Percentiles rank a stretch among this genome's conserved stretches.
phyloP scores from a whole-genome alignment of 2,113 vertebrate genomes.

The Brachyhypopomus gauderio region DNA sequence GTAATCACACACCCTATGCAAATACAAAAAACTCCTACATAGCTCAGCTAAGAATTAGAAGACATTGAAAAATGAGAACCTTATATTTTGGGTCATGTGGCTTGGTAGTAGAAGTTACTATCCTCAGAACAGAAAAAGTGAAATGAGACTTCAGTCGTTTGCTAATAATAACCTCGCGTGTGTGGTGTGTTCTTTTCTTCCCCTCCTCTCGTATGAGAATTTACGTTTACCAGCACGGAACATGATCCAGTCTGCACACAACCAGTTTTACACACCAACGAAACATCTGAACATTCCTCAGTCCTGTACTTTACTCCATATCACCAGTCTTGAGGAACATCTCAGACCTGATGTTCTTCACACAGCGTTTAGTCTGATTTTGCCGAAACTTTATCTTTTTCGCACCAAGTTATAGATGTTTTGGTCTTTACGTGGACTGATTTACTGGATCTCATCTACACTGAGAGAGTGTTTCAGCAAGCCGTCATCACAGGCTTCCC shows the following conservation, averaged over 20 bases:
- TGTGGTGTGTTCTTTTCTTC: slow-evolving; percentile 60
- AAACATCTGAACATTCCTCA: neutral
- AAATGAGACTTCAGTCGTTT: slow-evolving; percentile 65
- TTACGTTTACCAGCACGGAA: slow-evolving; percentile 1
- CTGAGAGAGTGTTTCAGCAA: neutral
- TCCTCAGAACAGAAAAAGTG: slow-evolving; percentile 65
- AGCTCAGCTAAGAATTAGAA: neutral
- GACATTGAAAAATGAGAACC: slow-evolving; percentile 28
- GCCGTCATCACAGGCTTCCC: slow-evolving; percentile 57
- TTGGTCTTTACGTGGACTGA: neutral
- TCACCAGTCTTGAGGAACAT: neutral
- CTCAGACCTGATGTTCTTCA: neutral
- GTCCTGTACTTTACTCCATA: neutral
- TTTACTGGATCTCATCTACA: slow-evolving; percentile 6
- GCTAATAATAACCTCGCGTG: slow-evolving; percentile 64
- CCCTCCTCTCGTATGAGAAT: slow-evolving; percentile 51
- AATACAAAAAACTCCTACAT: neutral
- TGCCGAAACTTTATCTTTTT: too few relatives aligned
- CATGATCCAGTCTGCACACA: slow-evolving; percentile 13
- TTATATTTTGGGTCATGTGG: slow-evolving; percentile 33
- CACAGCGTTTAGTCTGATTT: too few relatives aligned
- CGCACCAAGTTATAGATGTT: neutral
- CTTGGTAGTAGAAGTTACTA: slow-evolving; percentile 55
- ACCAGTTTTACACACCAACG: neutral
- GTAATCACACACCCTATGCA: neutral